Percentiles rank a stretch among this genome's conserved stretches.
Conservation (phyloP, 2,113 vertebrate genomes). For the Dinomys branickii region DNA sequence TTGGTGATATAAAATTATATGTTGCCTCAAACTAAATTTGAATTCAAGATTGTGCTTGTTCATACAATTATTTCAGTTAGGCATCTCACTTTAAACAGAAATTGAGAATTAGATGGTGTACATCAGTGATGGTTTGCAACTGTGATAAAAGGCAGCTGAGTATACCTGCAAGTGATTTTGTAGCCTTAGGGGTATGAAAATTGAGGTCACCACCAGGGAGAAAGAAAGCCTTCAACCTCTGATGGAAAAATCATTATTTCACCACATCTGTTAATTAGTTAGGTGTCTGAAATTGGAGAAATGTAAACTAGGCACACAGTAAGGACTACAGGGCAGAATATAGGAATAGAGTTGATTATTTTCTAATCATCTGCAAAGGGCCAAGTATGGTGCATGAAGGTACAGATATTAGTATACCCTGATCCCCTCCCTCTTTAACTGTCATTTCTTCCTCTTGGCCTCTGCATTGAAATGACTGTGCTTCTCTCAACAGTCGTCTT, state of each 20-base stretch:
- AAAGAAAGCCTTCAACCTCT: conserved; percentile 61
- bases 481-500: background rate
- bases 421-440: background rate
- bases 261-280: conserved; percentile 71
- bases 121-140: conserved; percentile 46
- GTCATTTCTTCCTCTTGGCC: background rate
- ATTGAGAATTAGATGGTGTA: conserved; percentile 36
- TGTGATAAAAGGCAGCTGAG: conserved; percentile 64
- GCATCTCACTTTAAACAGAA: conserved; percentile 64
- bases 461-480: background rate
- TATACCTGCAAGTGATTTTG: conserved; percentile 65
- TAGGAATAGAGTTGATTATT: conserved; percentile 15
- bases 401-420: background rate
- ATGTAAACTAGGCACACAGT: conserved; percentile 41
- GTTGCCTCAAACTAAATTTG: conserved; percentile 68
- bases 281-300: conserved; percentile 64
- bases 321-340: conserved; percentile 37
- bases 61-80: conserved; percentile 67
- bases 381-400: background rate
- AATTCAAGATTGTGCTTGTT: conserved; percentile 67
- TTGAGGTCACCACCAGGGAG: conserved; percentile 69
- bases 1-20: conserved; percentile 75
- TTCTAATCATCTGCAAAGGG: conserved; percentile 6
- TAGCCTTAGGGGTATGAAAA: conserved; percentile 71
- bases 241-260: conserved; percentile 80